Conservation (phyloP, 2,113 vertebrate species). For the Cromileptes altivelis region DNA sequence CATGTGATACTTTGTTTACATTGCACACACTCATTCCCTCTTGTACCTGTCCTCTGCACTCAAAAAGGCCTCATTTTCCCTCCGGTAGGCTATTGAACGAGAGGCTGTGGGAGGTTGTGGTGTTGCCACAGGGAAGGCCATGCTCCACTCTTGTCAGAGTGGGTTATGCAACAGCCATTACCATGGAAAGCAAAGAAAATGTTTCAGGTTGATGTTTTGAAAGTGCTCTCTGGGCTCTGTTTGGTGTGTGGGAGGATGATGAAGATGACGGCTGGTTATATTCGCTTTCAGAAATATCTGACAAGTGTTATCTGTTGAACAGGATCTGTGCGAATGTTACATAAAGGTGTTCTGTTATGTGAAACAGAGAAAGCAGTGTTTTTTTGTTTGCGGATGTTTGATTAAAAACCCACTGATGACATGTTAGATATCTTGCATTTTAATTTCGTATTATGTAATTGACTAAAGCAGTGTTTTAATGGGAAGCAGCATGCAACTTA, state of each 20-base stretch:
- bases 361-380: not conserved
- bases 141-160: conserved; percentile 72
- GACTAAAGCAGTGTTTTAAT: not conserved
- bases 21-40: conserved; percentile 29
- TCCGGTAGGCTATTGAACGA: conserved; percentile 62
- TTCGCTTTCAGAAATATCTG: conserved; percentile 53
- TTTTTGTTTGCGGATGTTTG: not conserved
- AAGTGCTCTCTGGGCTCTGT: conserved; percentile 61
- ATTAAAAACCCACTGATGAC: not conserved
- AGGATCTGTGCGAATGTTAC: conserved; percentile 40
- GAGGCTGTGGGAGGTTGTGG: conserved; percentile 74
- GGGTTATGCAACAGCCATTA: conserved; percentile 82
- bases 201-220: conserved; percentile 66
- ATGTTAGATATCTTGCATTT: not conserved
- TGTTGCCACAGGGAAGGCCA: conserved; percentile 72
- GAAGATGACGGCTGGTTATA: conserved; percentile 56
- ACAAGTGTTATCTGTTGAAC: conserved; percentile 49
- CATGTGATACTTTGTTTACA: conserved; percentile 62
- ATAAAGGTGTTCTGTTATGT: conserved; percentile 44
- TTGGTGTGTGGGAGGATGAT: conserved; percentile 66
- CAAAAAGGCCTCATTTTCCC: conserved; percentile 55
- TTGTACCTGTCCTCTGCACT: conserved; percentile 47
- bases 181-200: conserved; percentile 61
- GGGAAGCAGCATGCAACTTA: not conserved
- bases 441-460: not conserved